These are phyloP conservation scores for Ataeniobius toweri DNA, from an alignment of 2,797 vertebrate genomes.

Conservation along the genomic window DNA sequence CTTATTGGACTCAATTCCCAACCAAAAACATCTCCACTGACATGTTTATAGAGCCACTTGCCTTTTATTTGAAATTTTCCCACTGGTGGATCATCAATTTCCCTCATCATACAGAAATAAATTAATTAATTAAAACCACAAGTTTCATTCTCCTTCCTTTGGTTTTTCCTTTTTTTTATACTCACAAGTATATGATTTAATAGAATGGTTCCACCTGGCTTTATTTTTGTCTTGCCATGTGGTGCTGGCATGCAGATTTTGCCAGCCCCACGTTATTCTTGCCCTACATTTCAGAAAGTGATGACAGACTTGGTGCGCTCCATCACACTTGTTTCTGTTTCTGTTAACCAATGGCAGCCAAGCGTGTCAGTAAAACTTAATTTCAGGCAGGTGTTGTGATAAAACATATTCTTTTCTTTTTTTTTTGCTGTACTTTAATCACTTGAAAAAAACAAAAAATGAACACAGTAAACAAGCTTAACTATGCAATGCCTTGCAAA, in stretches of 20 bases:
- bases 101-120: background rate
- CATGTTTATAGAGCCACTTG: background rate
- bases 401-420: slow-evolving; percentile 1
- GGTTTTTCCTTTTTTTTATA: background rate
- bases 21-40: slow-evolving; percentile 4
- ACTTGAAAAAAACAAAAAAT: background rate
- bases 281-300: background rate
- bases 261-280: background rate
- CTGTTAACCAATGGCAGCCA: slow-evolving; percentile 6
- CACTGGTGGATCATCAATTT: background rate
- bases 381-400: slow-evolving; percentile 13
- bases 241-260: background rate
- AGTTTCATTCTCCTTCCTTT: background rate
- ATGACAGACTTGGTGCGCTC: slow-evolving; percentile 6
- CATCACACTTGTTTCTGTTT: slow-evolving; percentile 23
- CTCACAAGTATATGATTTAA: background rate
- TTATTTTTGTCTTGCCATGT: slow-evolving; percentile 1
- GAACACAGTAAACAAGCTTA: background rate
- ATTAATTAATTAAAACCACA: background rate
- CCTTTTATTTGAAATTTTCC: background rate
- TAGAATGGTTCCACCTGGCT: background rate
- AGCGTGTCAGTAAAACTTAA: slow-evolving; percentile 17
- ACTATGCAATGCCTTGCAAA: background rate
- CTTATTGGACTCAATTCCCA: background rate
- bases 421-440: background rate